Evolutionary conservation across 2,888 invertebrate genomes (phyloP).

Genomic region (Bruchidius siliquastri): DNA sequence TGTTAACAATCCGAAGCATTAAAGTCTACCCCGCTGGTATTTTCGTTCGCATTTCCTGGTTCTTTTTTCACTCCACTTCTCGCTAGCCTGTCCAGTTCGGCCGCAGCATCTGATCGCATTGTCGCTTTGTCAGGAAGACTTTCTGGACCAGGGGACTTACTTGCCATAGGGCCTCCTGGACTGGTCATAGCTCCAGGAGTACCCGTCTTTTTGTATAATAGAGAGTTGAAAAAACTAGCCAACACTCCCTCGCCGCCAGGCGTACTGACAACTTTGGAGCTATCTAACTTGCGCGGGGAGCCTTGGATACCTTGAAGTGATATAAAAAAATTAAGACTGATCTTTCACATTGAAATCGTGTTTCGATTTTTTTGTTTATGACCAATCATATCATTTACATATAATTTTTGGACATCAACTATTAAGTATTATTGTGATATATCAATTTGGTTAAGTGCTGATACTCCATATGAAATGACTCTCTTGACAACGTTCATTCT

Average conservation of each 20-base stretch:
- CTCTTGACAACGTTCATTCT: too few species aligned
- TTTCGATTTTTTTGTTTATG: too few species aligned
- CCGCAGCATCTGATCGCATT: conserved; percentile 85
- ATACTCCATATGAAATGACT: too few species aligned
- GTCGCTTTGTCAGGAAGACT: conserved; percentile 62
- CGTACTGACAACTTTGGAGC: conserved; percentile 68
- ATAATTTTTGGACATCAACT: too few species aligned
- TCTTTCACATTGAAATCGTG: too few species aligned
- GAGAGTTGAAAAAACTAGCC: conserved; percentile 97
- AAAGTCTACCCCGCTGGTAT: conserved; percentile 48
- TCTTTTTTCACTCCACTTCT: conserved; percentile 56
- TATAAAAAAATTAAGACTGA: too few species aligned
- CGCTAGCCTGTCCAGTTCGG: conserved; percentile 85
- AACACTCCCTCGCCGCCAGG: conserved; percentile 88
- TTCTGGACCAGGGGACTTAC: conserved; percentile 34
- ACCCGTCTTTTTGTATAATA: conserved; percentile 90
- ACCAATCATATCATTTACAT: too few species aligned
- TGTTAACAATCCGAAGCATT: conserved; percentile 51
- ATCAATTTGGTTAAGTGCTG: too few species aligned
- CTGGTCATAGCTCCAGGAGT: conserved; percentile 50
- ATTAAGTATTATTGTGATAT: too few species aligned
- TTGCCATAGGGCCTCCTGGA: conserved; percentile 50
- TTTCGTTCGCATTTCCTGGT: conserved; percentile 14
- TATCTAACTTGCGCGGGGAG: conserved; percentile 64
- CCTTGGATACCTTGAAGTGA: conserved; percentile 43